phyloP scores from a whole-genome alignment of 2,113 vertebrate genomes.

The Megaceryle maxima region DNA sequence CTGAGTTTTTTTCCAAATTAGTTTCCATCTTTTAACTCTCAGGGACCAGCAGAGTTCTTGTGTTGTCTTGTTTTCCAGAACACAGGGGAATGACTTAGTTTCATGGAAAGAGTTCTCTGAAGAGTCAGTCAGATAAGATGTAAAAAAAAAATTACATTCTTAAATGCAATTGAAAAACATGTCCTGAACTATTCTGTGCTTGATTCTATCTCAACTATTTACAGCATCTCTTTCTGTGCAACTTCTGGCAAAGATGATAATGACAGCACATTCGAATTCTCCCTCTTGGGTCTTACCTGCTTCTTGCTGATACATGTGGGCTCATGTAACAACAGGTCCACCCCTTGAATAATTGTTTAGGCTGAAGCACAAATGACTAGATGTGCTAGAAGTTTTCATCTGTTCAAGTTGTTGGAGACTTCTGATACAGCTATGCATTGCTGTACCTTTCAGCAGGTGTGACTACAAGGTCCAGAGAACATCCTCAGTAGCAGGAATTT shows the following conservation, averaged over 20 bases:
- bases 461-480: not conserved
- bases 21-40: not conserved
- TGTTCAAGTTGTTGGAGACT: not conserved
- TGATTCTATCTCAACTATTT: not conserved
- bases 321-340: not conserved
- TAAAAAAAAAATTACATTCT: rapidly evolving
- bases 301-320: not conserved
- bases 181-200: not conserved
- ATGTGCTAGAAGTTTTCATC: not conserved
- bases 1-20: not conserved
- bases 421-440: not conserved
- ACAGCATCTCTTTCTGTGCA: not conserved
- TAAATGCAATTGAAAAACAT: not conserved
- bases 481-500: not conserved
- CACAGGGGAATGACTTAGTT: not conserved
- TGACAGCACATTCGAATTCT: not conserved
- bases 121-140: not conserved
- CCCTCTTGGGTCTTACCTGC: not conserved
- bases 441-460: not conserved
- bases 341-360: not conserved
- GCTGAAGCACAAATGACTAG: not conserved
- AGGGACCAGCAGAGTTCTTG: not conserved
- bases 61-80: not conserved
- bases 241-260: not conserved
- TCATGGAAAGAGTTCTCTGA: not conserved